These are phyloP conservation scores for Dysidea cf. avara DNA, from an alignment of 37 sponge, comb jelly and placozoan genomes.

Conservation along the genomic window DNA sequence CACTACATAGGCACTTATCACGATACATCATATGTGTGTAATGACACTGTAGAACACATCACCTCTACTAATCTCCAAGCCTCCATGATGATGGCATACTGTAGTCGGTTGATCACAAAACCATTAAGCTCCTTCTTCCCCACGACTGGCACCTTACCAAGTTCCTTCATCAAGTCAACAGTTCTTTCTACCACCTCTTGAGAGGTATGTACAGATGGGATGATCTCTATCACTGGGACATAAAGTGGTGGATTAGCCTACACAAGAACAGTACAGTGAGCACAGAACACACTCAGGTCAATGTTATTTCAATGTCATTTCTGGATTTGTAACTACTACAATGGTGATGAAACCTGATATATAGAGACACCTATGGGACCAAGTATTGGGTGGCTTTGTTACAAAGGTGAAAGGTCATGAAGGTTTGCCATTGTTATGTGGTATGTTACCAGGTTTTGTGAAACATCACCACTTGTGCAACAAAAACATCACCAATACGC, in stretches of 20 bases:
- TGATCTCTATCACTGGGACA: constrained; percentile 82
- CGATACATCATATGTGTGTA: neutral
- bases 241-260: constrained; percentile 89
- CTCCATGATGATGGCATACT: constrained; percentile 97
- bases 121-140: constrained; percentile 91
- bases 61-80: constrained; percentile 94
- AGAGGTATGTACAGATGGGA: constrained; percentile 84
- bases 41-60: neutral
- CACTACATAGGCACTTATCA: neutral
- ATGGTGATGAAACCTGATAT: no score
- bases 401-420: no score
- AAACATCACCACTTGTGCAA: no score
- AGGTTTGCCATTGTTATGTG: no score
- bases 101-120: constrained; percentile 89
- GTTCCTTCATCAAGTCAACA: constrained; percentile 54
- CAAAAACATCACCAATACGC: no score
- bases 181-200: constrained; percentile 34
- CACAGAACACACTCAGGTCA: no score
- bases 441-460: no score
- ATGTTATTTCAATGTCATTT: no score
- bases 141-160: constrained; percentile 85
- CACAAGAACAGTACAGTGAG: no score
- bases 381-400: no score
- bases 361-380: no score
- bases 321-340: no score